A percentile compares a stretch with the other conserved stretches of the same genome.
Conservation (phyloP, 2,888 invertebrate species). For the Podotricha telesiphe region DNA sequence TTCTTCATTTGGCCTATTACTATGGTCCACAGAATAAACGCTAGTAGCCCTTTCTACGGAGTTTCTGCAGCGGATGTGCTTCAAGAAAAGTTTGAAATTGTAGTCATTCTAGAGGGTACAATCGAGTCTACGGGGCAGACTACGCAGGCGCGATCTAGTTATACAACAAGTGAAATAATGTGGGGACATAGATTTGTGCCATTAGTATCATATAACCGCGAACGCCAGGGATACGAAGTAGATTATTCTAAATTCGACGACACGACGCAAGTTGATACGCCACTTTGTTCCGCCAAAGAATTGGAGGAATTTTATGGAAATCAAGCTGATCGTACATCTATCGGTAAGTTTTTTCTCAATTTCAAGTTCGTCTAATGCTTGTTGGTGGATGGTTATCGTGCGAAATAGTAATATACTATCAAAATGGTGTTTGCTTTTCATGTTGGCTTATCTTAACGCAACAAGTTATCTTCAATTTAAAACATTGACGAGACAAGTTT, state of each 20-base stretch:
- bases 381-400: conserved; percentile 30
- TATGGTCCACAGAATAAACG: conserved; percentile 93
- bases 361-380: conserved; percentile 50
- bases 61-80: conserved; percentile 92
- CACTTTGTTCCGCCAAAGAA: conserved; percentile 88
- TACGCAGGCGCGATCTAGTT: conserved; percentile 89
- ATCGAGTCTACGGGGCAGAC: conserved; percentile 92
- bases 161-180: conserved; percentile 89
- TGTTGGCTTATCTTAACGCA: conserved; percentile 39
- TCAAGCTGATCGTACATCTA: conserved; percentile 81
- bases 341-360: conserved; percentile 74
- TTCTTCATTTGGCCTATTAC: conserved; percentile 98
- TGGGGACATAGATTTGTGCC: conserved; percentile 92
- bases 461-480: conserved; percentile 33
- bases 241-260: conserved; percentile 93
- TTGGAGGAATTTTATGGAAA: conserved; percentile 85
- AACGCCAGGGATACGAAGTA: conserved; percentile 89
- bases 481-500: conserved; percentile 29
- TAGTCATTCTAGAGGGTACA: conserved; percentile 92
- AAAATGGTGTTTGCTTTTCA: conserved; percentile 35
- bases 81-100: conserved; percentile 91
- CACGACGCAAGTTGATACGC: conserved; percentile 90
- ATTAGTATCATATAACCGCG: conserved; percentile 89
- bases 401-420: conserved; percentile 26
- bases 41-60: conserved; percentile 91